Evolutionary conservation across 2,888 invertebrate genomes (phyloP), one percentile per base, ranked within the genome.

Genomic region (Cerastoderma edule): DNA sequence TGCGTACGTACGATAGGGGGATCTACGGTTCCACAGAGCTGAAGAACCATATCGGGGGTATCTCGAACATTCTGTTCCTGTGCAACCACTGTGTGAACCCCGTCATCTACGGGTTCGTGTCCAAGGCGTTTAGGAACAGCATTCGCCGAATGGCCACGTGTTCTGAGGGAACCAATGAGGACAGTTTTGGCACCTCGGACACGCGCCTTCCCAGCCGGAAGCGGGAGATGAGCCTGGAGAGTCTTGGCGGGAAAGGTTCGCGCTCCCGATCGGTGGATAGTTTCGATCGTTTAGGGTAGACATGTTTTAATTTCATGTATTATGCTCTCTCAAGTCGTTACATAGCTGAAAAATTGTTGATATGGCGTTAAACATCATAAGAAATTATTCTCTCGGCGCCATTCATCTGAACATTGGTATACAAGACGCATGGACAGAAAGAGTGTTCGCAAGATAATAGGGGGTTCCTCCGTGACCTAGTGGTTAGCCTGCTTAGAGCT

Each of bases 31-130:
- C 76, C 0, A 48, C 27, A 19, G 60, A 65, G 10, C 70, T 78
- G 33, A 64, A 66, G 35, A 64, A 39, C 6, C 75, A 78, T 46
- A 75, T 75, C 27, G 48, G n/a, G 6, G 60, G 67, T 13, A 72
- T 78, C 24, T 60, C 81, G 0, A 30, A 73, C 24, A 24, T 78
- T 19, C 33, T 81, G 8, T 81, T 78, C 44, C 65, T 81, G 2
- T 16, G 67, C 0, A 81, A 81, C 50, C 69, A 75, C 48, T 78
- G 66, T 24, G 68, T 81, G 6, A 81, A 81, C 32, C 81, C 81
- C 27, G 73, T 75, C 16, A 28, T 69, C 24, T 71, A 81, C 30
- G 70, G 70, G 22, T 81, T 81, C 56, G 46, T 81, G 57, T 81
- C 81, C 3, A 65, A 75, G 39, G 64, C 68, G n/a, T 81, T 81